Base-by-base conservation (phyloP, 2,113 vertebrate genomes). In the Prionailurus bengalensis region DNA sequence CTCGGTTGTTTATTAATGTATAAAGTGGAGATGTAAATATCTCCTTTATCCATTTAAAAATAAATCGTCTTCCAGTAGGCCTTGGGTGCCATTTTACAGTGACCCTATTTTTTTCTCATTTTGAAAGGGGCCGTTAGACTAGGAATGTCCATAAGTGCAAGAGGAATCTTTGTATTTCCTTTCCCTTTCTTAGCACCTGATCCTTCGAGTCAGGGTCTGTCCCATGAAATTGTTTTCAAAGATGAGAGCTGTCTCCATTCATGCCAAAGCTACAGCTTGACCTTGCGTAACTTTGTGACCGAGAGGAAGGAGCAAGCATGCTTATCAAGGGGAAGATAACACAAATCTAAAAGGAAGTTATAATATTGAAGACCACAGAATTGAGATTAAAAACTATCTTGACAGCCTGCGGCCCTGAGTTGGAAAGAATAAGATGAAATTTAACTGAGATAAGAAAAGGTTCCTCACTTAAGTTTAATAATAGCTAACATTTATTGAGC, bases 381-480 rank as follows among this genome's bases (percentile, higher is more conserved):
- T 66, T 23, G 73, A 95, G 89, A 95, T 87, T 42, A 90, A 95
- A 96, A 58, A 51, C 74, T 76, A 31, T 86, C 39, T 93, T 68
- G 36, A 36, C 31, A 78, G 78, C 5, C 89, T 78, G 11, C 23
- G 55, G 51, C 51, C 68, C 29, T 95, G 73, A 2, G 12, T 91
- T 81, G 39, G 74, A 91, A 82, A 89, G 14, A 71, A 36, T 58
- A 45, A 92, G 66, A 42, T 92, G 51, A 89, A 90, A 88, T 65
- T 90, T 88, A 89, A 63, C 70, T 48, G 39, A 74, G 82, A 70
- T 85, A 74, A 80, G 61, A 48, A 63, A 92, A 55, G 4, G 0
- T 79, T 93, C 55, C 84, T 92, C 65, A n/a, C 71, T 90, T 71
- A 84, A 83, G 11, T 76, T 73, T 87, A 91, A 89, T 48, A 36